These are phyloP conservation scores for Myotis daubentonii DNA, from an alignment of 2,797 vertebrate genomes.

Conservation along the genomic window DNA sequence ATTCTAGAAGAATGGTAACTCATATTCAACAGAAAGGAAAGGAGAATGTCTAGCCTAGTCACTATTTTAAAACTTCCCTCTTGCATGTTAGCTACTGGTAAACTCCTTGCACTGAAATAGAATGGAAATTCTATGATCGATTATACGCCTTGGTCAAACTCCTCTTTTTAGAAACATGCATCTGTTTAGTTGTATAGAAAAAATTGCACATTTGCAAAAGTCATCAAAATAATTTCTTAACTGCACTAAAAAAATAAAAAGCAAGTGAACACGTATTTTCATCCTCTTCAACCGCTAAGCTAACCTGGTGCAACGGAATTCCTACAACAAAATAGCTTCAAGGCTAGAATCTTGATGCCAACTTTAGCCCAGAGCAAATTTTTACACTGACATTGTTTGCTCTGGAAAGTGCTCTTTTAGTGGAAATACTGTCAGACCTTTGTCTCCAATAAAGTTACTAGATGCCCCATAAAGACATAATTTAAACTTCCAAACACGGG, in stretches of 20 bases:
- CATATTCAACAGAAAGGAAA: background rate
- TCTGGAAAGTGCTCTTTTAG: conserved; percentile 67
- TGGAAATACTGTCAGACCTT: conserved; percentile 61
- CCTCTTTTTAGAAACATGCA: background rate
- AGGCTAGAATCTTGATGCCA: conserved; percentile 62
- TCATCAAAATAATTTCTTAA: conserved; percentile 19
- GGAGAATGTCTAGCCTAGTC: background rate
- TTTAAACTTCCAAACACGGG: conserved; percentile 69
- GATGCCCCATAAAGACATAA: conserved; percentile 67
- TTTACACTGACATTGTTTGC: conserved; percentile 72
- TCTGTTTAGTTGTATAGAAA: background rate
- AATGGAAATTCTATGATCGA: background rate
- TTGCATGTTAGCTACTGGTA: conserved; percentile 5
- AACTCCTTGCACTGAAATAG: background rate
- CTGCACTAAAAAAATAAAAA: background rate
- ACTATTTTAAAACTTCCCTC: background rate
- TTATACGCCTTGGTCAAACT: background rate
- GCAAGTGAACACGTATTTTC: background rate
- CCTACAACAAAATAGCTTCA: conserved; percentile 75
- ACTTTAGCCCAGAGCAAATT: conserved; percentile 73
- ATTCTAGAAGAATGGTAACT: background rate
- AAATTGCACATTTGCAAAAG: background rate
- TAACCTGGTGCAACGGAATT: conserved; percentile 55
- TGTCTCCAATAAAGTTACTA: conserved; percentile 62
- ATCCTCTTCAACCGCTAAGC: background rate